phyloP scores from a whole-genome alignment of 2,888 invertebrate genomes.

The Synanthedon myopaeformis region DNA sequence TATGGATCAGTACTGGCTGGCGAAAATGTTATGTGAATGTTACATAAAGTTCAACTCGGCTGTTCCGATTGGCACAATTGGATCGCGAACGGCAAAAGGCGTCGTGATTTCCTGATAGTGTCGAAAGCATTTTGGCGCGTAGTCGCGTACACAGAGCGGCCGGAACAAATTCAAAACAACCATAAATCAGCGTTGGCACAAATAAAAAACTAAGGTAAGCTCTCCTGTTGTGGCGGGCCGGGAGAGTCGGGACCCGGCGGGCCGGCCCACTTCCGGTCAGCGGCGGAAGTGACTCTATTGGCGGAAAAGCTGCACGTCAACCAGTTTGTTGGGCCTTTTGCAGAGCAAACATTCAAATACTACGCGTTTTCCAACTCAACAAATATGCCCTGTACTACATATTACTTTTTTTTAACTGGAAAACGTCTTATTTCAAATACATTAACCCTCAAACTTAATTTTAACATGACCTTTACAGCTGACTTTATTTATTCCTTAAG shows the following conservation, averaged over 20 bases:
- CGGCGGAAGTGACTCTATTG: slow-evolving; percentile 56
- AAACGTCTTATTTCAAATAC: no score
- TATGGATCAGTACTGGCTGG: no score
- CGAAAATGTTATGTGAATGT: no score
- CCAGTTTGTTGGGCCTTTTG: slow-evolving; percentile 50
- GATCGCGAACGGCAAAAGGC: slow-evolving; percentile 19
- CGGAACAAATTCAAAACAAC: slow-evolving; percentile 62
- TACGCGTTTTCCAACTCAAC: background rate
- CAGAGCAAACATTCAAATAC: slow-evolving; percentile 50
- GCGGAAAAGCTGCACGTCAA: slow-evolving; percentile 52
- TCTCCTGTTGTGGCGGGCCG: slow-evolving; percentile 59
- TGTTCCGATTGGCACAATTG: background rate
- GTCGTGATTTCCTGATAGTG: slow-evolving; percentile 38
- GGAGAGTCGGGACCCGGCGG: slow-evolving; percentile 37
- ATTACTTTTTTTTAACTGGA: no score
- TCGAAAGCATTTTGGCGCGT: slow-evolving; percentile 54
- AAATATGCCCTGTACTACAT: no score
- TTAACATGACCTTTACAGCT: no score
- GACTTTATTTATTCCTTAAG: no score
- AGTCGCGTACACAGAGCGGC: slow-evolving; percentile 14
- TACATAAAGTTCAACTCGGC: no score
- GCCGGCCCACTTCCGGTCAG: slow-evolving; percentile 50
- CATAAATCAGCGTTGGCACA: slow-evolving; percentile 60
- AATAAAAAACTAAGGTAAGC: slow-evolving; percentile 70
- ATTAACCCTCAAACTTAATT: no score